phyloP scores from a whole-genome alignment of 2,888 invertebrate species.

The Tupiocoris notatus region DNA sequence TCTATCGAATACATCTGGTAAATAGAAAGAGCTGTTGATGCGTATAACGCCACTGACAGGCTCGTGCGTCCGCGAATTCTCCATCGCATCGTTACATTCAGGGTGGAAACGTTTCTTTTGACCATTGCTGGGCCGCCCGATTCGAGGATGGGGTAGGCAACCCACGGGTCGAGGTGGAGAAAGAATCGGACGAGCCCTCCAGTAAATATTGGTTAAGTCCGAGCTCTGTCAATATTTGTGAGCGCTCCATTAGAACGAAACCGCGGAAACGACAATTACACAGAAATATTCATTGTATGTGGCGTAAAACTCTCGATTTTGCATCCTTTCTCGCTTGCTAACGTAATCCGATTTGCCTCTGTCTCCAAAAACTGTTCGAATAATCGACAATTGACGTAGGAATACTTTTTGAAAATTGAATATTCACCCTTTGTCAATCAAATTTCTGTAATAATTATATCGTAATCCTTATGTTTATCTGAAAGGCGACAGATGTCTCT shows the following conservation, averaged over 20 bases:
- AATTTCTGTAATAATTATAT: no score
- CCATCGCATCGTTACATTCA: not conserved
- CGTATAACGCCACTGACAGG: not conserved
- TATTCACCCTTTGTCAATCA: no score
- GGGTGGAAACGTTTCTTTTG: constrained; percentile 4
- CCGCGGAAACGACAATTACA: constrained; percentile 42
- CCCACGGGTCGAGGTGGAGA: constrained; percentile 5
- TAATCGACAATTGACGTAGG: no score
- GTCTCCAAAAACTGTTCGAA: no score
- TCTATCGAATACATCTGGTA: not conserved
- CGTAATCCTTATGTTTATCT: no score
- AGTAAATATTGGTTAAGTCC: constrained; percentile 43
- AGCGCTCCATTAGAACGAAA: constrained; percentile 40
- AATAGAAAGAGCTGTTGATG: not conserved
- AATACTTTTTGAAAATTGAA: no score
- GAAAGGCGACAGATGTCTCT: no score
- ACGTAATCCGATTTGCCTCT: no score
- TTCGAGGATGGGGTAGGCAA: not conserved
- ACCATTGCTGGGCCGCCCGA: not conserved
- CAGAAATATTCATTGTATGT: constrained; percentile 41
- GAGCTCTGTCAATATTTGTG: constrained; percentile 44
- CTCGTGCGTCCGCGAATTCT: not conserved
- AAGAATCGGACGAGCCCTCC: constrained; percentile 38
- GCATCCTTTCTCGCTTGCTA: no score
- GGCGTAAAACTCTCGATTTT: not conserved